A percentile compares a stretch with the other conserved stretches of the same genome.
Evolutionary conservation across 1,140 invertebrate genomes (phyloP).

Genomic region (Lycorma delicatula): DNA sequence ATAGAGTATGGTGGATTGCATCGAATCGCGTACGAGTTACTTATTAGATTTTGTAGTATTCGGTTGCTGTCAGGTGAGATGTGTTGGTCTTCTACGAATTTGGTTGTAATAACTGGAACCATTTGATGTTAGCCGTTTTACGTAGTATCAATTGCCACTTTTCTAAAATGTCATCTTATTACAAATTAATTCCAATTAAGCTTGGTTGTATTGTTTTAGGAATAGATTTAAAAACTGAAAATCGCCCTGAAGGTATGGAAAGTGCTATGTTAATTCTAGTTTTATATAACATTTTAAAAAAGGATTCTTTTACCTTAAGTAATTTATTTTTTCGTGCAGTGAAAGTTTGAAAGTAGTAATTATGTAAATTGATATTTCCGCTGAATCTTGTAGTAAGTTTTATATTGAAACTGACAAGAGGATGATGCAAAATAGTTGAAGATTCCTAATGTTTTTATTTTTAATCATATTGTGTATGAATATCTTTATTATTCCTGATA

Average conservation of each 20-base stretch:
- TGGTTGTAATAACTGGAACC: too few species aligned
- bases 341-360: not conserved
- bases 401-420: conserved; percentile 1
- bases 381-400: not conserved
- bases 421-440: too few species aligned
- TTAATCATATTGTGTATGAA: too few species aligned
- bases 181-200: conserved; percentile 28
- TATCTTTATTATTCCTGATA: too few species aligned
- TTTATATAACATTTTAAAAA: conserved; percentile 7
- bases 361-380: not conserved
- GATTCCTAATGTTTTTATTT: too few species aligned
- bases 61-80: too few species aligned
- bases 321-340: not conserved
- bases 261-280: not conserved
- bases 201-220: conserved; percentile 36
- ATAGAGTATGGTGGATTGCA: too few species aligned
- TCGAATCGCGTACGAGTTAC: too few species aligned
- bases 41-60: too few species aligned
- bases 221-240: conserved; percentile 36
- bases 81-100: too few species aligned
- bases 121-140: too few species aligned
- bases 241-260: conserved; percentile 33
- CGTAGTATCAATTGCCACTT: too few species aligned
- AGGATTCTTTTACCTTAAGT: not conserved
- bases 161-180: conserved; percentile 11